A percentile compares a stretch with the other conserved stretches of the same genome.
Conservation (phyloP, 2,113 vertebrate genomes). For the Notarius lentiginosus region DNA sequence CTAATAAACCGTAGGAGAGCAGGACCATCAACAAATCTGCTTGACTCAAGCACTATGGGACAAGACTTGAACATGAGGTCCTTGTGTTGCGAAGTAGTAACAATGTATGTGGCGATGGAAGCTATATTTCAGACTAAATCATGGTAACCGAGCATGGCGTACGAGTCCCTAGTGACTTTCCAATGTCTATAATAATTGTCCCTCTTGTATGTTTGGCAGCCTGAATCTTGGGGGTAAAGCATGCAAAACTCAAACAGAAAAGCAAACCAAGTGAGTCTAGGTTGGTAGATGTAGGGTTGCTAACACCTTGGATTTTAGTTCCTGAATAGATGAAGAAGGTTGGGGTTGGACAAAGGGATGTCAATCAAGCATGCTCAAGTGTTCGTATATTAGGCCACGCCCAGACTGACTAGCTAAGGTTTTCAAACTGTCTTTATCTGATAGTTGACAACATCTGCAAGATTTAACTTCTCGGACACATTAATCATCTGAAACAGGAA, state of each 20-base stretch:
- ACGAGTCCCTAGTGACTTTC: no score
- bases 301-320: neutral
- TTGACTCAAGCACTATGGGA: neutral
- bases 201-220: no score
- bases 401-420: neutral
- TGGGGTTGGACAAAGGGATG: no score
- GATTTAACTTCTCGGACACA: neutral
- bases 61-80: neutral
- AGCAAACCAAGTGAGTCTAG: neutral
- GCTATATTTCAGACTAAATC: no score
- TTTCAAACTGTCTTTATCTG: neutral
- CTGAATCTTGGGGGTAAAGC: no score
- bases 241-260: no score
- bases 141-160: no score
- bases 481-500: neutral
- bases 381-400: neutral
- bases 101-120: neutral
- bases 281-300: neutral
- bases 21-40: neutral
- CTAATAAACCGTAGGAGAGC: neutral
- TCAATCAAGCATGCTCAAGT: neutral
- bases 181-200: no score
- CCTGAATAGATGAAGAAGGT: neutral
- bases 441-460: neutral
- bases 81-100: neutral